A percentile compares a stretch with the other conserved stretches of the same genome.
phyloP scores from a whole-genome alignment of 2,113 vertebrate genomes.

The Atractosteus spatula region DNA sequence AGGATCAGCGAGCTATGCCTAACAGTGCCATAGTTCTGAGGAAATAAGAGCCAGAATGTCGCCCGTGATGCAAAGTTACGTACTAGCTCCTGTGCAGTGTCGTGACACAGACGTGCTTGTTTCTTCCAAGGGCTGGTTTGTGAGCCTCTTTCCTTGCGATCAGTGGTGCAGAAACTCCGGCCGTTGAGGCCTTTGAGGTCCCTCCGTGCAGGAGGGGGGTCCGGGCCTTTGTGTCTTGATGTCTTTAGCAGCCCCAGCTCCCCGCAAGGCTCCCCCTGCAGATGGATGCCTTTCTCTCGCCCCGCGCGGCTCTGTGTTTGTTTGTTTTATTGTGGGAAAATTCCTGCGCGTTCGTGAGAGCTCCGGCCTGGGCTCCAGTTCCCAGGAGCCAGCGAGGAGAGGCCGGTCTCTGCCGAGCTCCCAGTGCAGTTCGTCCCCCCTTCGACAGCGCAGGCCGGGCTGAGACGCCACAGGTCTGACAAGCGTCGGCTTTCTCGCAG shows the following conservation, averaged over 20 bases:
- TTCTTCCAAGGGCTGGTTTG: too few species aligned
- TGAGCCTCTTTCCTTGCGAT: conserved; percentile 7
- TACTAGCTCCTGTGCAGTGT: too few species aligned
- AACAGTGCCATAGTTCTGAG: too few species aligned
- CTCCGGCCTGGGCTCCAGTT: conserved; percentile 51
- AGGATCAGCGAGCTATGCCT: not conserved
- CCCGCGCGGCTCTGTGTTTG: conserved; percentile 54
- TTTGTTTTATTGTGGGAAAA: conserved; percentile 72
- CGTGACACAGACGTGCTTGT: too few species aligned
- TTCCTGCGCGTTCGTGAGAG: conserved; percentile 65
- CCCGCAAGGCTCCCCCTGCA: conserved; percentile 9
- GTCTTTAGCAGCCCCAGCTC: conserved; percentile 23
- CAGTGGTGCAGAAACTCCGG: conserved; percentile 1
- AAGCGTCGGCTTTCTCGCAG: too few species aligned
- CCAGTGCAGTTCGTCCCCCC: conserved; percentile 29
- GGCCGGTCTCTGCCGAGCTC: conserved; percentile 33
- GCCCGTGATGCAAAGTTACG: too few species aligned
- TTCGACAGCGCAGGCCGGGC: too few species aligned
- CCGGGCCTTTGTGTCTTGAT: conserved; percentile 44
- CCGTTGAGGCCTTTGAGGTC: not conserved
- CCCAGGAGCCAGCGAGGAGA: conserved; percentile 49
- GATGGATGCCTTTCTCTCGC: conserved; percentile 43
- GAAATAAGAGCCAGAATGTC: too few species aligned
- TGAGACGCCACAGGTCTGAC: too few species aligned
- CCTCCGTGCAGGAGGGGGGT: not conserved